phyloP scores from a whole-genome alignment of 2,888 invertebrate species.

The Tachina grossa region DNA sequence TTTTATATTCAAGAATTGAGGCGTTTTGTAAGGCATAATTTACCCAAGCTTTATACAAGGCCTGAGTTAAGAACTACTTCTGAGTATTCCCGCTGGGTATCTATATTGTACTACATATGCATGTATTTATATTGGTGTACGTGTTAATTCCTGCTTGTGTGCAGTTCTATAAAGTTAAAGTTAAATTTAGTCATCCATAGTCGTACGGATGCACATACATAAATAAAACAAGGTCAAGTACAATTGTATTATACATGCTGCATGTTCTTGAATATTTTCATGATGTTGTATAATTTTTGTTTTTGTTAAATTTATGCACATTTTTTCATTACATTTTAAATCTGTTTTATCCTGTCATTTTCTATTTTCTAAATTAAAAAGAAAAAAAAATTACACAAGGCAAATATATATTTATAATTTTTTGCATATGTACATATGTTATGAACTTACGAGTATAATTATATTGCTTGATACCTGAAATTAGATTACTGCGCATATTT shows the following conservation, averaged over 20 bases:
- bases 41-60: too few species aligned
- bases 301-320: conserved; percentile 6
- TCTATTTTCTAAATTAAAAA: neutral
- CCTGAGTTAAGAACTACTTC: too few species aligned
- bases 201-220: conserved; percentile 5
- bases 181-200: conserved; percentile 34
- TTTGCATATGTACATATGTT: too few species aligned
- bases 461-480: too few species aligned
- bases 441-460: too few species aligned
- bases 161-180: conserved; percentile 23
- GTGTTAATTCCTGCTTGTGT: neutral
- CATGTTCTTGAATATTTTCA: conserved; percentile 25
- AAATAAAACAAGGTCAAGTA: conserved; percentile 54
- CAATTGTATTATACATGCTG: conserved; percentile 49
- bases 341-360: conserved; percentile 28
- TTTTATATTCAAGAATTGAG: too few species aligned
- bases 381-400: neutral
- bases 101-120: too few species aligned
- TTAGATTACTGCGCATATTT: too few species aligned
- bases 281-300: conserved; percentile 13
- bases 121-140: too few species aligned
- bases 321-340: neutral
- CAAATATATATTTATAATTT: neutral
- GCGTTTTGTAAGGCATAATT: too few species aligned
- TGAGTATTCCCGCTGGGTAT: too few species aligned